Evolutionary conservation across 2,888 invertebrate species (phyloP).

Genomic region (Hypsopygia costalis): DNA sequence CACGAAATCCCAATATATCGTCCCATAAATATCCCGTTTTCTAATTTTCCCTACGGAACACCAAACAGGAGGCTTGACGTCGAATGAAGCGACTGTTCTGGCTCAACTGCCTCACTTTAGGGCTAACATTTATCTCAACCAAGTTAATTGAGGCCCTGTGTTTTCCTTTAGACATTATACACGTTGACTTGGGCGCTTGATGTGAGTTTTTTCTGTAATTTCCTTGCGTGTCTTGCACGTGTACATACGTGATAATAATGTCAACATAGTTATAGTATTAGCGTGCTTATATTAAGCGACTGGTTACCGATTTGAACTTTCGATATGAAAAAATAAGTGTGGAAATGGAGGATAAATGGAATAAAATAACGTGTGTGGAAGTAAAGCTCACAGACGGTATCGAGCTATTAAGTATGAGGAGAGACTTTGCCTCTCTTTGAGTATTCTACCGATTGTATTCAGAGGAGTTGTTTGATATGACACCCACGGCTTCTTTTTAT

Average conservation of each 20-base stretch:
- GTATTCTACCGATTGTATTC: too few relatives aligned
- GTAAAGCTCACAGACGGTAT: too few relatives aligned
- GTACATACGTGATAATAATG: constrained; percentile 19
- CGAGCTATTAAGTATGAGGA: too few relatives aligned
- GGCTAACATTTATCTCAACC: constrained; percentile 56
- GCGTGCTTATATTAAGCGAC: too few relatives aligned
- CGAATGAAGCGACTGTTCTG: constrained; percentile 35
- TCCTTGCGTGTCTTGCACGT: constrained; percentile 20
- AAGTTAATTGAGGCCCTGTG: constrained; percentile 59
- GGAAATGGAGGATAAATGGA: too few relatives aligned
- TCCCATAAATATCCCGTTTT: constrained; percentile 22
- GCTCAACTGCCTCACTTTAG: constrained; percentile 46
- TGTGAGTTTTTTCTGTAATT: constrained; percentile 26
- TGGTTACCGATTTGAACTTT: too few relatives aligned
- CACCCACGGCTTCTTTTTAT: too few relatives aligned
- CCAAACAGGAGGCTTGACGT: constrained; percentile 31
- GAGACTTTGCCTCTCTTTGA: too few relatives aligned
- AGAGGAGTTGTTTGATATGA: too few relatives aligned
- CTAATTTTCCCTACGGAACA: constrained; percentile 21
- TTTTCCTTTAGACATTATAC: constrained; percentile 40
- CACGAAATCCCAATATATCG: constrained; percentile 8
- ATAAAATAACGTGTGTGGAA: too few relatives aligned
- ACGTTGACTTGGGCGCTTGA: constrained; percentile 22
- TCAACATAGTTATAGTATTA: too few relatives aligned
- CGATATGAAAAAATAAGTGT: too few relatives aligned